These are phyloP conservation scores for Acromyrmex echinatior DNA, from an alignment of 1,140 invertebrate species.

Conservation along the genomic window DNA sequence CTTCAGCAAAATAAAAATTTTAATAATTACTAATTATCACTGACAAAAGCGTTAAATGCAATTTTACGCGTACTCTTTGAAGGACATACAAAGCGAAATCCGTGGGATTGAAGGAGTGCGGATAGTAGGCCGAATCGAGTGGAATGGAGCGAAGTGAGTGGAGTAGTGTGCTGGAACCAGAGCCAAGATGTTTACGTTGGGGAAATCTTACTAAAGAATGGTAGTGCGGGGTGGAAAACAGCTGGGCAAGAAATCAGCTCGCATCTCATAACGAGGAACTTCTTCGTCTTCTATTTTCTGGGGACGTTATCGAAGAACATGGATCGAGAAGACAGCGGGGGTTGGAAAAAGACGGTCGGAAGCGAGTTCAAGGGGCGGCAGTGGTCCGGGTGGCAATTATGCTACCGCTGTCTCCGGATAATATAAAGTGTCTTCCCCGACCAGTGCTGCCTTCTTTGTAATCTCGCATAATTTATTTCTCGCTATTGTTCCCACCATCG, in stretches of 20 bases:
- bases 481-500: conserved; percentile 73
- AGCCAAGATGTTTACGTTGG: conserved; percentile 76
- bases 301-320: conserved; percentile 28
- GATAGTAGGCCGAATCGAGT: conserved; percentile 53
- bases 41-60: conserved; percentile 4
- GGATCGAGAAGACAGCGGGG: conserved; percentile 15
- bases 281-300: conserved; percentile 60
- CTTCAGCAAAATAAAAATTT: neutral
- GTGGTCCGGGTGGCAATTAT: conserved; percentile 71
- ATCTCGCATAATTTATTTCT: conserved; percentile 79
- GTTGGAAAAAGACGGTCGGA: neutral
- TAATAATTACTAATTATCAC: conserved; percentile 5
- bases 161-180: conserved; percentile 67
- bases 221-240: conserved; percentile 59
- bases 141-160: conserved; percentile 68
- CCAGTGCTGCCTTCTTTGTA: conserved; percentile 72
- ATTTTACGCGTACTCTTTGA: conserved; percentile 64
- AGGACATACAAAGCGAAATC: conserved; percentile 61
- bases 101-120: conserved; percentile 66
- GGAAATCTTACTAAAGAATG: conserved; percentile 79
- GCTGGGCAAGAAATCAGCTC: conserved; percentile 71
- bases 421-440: conserved; percentile 75
- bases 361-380: conserved; percentile 24
- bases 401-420: conserved; percentile 76
- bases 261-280: conserved; percentile 74